A percentile compares a stretch with the other conserved stretches of the same genome.
phyloP scores from a whole-genome alignment of 53 echinoderm and acorn worm genomes.

The Apostichopus leukothele region DNA sequence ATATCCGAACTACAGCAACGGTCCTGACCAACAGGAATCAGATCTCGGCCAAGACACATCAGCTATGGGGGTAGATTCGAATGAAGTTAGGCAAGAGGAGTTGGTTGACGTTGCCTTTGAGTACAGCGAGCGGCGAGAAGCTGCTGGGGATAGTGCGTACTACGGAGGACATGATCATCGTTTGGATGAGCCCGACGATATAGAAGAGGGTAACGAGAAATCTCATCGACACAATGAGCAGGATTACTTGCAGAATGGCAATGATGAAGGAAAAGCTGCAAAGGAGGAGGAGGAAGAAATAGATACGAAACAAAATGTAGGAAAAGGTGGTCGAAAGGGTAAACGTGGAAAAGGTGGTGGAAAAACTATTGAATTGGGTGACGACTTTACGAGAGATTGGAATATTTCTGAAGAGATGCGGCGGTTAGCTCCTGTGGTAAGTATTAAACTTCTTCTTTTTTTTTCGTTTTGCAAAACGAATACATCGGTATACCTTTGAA shows the following conservation, averaged over 20 bases:
- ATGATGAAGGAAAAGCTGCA: not conserved
- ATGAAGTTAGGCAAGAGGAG: not conserved
- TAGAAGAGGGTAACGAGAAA: not conserved
- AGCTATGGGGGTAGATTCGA: not conserved
- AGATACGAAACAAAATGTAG: not conserved
- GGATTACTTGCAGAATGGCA: not conserved
- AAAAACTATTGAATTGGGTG: not conserved
- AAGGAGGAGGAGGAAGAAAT: too few relatives aligned
- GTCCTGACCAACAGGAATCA: too few relatives aligned
- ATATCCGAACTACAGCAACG: too few relatives aligned
- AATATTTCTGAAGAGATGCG: slow-evolving; percentile 23
- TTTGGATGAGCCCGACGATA: not conserved
- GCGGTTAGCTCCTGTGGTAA: slow-evolving; percentile 36
- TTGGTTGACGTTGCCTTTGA: not conserved
- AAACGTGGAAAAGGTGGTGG: not conserved
- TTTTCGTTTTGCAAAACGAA: too few relatives aligned
- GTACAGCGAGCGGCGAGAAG: not conserved
- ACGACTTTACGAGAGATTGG: slow-evolving; percentile 39
- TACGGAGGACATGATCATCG: not conserved
- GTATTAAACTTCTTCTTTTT: not conserved
- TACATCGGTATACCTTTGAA: too few relatives aligned
- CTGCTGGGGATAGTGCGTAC: slow-evolving; percentile 19
- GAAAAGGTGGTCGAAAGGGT: not conserved
- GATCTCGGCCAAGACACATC: not conserved
- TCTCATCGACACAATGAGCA: not conserved